A percentile compares a stretch with the other conserved stretches of the same genome.
Conservation (phyloP, 2,113 vertebrate genomes). For the Phoenicopterus ruber region DNA sequence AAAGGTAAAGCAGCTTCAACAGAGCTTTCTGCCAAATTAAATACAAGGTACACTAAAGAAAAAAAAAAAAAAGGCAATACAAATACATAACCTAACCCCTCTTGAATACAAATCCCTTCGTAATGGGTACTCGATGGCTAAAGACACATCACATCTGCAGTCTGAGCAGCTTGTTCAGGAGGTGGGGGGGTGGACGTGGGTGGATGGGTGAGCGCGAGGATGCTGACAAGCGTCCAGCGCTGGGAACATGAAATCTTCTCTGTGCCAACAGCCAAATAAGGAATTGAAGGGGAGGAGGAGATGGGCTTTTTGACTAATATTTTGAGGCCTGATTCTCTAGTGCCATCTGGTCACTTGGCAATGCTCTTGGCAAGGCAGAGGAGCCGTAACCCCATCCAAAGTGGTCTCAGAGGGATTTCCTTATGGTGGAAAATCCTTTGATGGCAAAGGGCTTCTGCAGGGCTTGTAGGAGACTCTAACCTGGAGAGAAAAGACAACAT, state of each 20-base stretch:
- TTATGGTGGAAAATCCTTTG: not conserved
- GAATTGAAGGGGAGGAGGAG: constrained; percentile 18
- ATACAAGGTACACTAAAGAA: constrained; percentile 40
- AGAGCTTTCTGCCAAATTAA: constrained; percentile 62
- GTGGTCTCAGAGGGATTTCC: constrained; percentile 1
- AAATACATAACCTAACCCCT: constrained; percentile 24
- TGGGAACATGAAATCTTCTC: not conserved
- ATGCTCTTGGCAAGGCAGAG: not conserved
- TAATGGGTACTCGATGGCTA: not conserved
- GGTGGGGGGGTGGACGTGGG: not conserved
- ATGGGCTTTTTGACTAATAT: constrained; percentile 23
- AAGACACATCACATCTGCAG: not conserved
- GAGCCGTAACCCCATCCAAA: not conserved
- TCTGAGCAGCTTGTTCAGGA: not conserved
- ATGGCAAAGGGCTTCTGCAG: not conserved
- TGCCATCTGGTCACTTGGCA: constrained; percentile 60
- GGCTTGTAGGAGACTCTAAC: not conserved
- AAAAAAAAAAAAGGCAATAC: not conserved
- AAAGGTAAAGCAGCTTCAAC: constrained; percentile 61
- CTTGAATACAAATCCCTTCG: constrained; percentile 25
- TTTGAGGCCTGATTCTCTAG: constrained; percentile 8
- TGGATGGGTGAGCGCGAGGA: not conserved
- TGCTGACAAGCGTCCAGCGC: not conserved
- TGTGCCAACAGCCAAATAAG: constrained; percentile 1
- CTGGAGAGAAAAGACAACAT: not conserved